These are phyloP conservation scores for Ictalurus furcatus DNA, from an alignment of 2,113 vertebrate genomes.

Conservation along the genomic window DNA sequence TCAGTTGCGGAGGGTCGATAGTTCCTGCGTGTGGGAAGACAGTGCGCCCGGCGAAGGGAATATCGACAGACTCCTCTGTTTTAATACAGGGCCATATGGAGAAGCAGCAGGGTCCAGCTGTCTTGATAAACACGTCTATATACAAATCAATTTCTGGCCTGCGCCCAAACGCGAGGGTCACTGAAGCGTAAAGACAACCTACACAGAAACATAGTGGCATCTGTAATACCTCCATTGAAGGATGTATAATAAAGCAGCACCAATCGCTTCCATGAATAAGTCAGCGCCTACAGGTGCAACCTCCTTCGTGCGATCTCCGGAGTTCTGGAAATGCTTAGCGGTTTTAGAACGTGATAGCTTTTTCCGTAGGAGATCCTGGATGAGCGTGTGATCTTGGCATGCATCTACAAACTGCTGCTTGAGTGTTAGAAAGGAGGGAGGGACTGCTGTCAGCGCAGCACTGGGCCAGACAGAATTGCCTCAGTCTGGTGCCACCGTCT, in stretches of 20 bases:
- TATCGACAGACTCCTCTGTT: conserved; percentile 46
- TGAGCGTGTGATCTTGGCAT: conserved; percentile 32
- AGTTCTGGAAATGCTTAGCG: conserved; percentile 17
- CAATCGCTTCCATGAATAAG: conserved; percentile 52
- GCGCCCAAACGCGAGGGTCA: conserved; percentile 26
- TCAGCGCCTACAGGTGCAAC: conserved; percentile 35
- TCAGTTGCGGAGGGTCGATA: conserved; percentile 38
- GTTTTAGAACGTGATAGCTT: conserved; percentile 38
- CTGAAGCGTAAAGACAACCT: conserved; percentile 29
- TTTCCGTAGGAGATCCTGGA: conserved; percentile 45
- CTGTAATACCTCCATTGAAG: conserved; percentile 35
- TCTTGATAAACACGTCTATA: conserved; percentile 55
- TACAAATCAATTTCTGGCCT: conserved; percentile 57
- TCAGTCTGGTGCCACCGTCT: conserved; percentile 49
- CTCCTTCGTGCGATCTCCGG: conserved; percentile 33
- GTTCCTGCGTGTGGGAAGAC: conserved; percentile 38
- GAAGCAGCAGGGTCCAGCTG: conserved; percentile 50
- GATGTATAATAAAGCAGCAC: conserved; percentile 31
- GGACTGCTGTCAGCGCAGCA: conserved; percentile 29
- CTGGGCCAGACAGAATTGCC: conserved; percentile 46
- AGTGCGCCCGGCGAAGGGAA: conserved; percentile 27
- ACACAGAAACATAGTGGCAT: conserved; percentile 34
- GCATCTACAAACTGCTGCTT: conserved; percentile 50
- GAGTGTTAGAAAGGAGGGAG: conserved; percentile 39
- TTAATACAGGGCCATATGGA: conserved; percentile 52